Conservation (phyloP, 2,888 invertebrate species). For the Auanema freiburgensis region DNA sequence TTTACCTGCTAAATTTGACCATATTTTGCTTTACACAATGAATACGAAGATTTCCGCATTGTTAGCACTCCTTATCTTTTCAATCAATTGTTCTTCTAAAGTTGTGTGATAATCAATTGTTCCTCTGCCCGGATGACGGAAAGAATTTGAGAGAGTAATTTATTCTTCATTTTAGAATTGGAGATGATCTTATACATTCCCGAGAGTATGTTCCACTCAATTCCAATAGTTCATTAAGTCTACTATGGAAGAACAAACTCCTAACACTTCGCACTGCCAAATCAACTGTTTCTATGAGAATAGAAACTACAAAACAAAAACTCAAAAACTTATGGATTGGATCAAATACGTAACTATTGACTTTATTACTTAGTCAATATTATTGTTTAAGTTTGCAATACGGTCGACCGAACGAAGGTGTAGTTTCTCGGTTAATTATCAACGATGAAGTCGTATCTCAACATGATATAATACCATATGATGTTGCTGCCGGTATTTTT, state of each 20-base stretch:
- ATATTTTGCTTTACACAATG: too few relatives aligned
- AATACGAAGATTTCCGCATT: too few relatives aligned
- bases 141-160: too few relatives aligned
- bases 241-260: constrained; percentile 15
- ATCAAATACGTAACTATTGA: constrained; percentile 2
- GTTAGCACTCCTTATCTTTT: too few relatives aligned
- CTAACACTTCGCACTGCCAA: constrained; percentile 7
- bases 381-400: not conserved
- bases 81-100: too few relatives aligned
- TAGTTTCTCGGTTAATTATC: not conserved
- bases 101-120: too few relatives aligned
- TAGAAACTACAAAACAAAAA: constrained; percentile 8
- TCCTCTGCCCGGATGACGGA: too few relatives aligned
- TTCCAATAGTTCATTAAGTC: constrained; percentile 4
- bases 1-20: too few relatives aligned
- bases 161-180: constrained; percentile 8
- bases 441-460: constrained; percentile 7
- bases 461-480: not conserved
- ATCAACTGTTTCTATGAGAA: constrained; percentile 9
- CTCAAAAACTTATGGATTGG: constrained; percentile 12
- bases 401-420: not conserved
- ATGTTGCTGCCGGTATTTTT: not conserved
- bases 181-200: constrained; percentile 14
- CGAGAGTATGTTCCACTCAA: constrained; percentile 13
- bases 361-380: not conserved